Conservation (phyloP, 2,113 vertebrate species). For the Neotragus moschatus region DNA sequence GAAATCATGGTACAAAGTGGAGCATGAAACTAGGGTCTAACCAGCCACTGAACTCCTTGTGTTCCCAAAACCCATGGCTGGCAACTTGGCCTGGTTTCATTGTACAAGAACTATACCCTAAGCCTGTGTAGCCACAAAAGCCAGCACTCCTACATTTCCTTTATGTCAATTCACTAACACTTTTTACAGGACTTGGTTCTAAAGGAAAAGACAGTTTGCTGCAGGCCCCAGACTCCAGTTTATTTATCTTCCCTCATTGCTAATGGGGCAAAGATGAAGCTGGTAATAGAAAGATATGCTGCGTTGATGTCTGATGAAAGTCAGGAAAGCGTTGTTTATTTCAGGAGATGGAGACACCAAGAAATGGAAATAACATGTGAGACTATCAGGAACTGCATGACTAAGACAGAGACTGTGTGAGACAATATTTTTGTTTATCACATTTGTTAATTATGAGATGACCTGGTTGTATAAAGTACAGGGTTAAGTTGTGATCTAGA, state of each 20-base stretch:
- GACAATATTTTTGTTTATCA: background rate
- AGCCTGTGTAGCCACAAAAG: background rate
- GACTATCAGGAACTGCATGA: background rate
- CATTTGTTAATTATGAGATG: background rate
- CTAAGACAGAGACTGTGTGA: background rate
- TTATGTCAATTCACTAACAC: background rate
- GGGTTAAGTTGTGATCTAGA: background rate
- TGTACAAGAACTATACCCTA: background rate
- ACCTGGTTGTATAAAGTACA: background rate
- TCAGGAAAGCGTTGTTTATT: background rate
- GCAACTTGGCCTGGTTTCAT: background rate
- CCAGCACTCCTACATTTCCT: background rate
- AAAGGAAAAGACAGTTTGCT: background rate
- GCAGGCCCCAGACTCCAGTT: background rate
- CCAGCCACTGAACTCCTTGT: background rate
- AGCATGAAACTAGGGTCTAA: background rate
- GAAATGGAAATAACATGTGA: background rate
- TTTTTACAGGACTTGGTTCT: background rate
- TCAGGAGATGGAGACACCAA: background rate
- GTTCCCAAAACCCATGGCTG: background rate
- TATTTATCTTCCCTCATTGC: background rate
- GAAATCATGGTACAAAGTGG: background rate
- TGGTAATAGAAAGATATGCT: background rate
- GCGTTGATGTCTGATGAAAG: background rate
- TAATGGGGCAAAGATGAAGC: background rate